Evolutionary conservation across 35 echinoderm and acorn worm species (phyloP), one percentile per base, ranked within the genome.

Genomic region (Stichopus chloronotus): DNA sequence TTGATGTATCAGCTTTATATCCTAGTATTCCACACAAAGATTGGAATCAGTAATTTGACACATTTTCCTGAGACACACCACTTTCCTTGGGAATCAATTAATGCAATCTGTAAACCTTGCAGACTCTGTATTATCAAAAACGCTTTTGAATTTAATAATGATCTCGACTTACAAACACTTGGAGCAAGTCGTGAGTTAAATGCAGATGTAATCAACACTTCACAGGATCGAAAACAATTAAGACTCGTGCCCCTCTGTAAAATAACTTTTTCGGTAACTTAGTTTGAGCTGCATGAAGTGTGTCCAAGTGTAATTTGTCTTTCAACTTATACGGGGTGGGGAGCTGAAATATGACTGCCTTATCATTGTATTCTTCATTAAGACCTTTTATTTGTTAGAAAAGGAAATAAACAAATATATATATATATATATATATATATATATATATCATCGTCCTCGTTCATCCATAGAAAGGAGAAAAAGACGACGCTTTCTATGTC

Each of bases 401-500:
- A 43, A 43, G 30, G 30, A 43, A 43, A 0, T 1, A 22, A 13
- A 72, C 22, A 72, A 72, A 2, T n/a, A n/a, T n/a, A n/a, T n/a
- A n/a, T n/a, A n/a, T n/a, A n/a, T n/a, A n/a, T n/a, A n/a, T n/a
- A n/a, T n/a, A n/a, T n/a, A n/a, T n/a, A n/a, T n/a, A n/a, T n/a
- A n/a, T n/a, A n/a, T n/a, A 43, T 43, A 43, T 43, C 13, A 22
- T 72, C 65, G 4, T 72, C 4, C 13, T 72, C 69, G 69, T 16
- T 21, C 22, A 72, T 72, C 69, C 13, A 72, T 72, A 22, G 69
- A 72, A 13, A 72, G 69, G 13, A 13, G 69, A 72, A 71, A n/a
- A n/a, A 43, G 84, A 87, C 57, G 84, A 87, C 14, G 43, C 84
- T 10, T 87, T 87, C 57, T 87, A 17, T 57, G 52, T 56, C 52